These are phyloP conservation scores for Charina bottae DNA, from an alignment of 2,113 vertebrate species.

Conservation along the genomic window DNA sequence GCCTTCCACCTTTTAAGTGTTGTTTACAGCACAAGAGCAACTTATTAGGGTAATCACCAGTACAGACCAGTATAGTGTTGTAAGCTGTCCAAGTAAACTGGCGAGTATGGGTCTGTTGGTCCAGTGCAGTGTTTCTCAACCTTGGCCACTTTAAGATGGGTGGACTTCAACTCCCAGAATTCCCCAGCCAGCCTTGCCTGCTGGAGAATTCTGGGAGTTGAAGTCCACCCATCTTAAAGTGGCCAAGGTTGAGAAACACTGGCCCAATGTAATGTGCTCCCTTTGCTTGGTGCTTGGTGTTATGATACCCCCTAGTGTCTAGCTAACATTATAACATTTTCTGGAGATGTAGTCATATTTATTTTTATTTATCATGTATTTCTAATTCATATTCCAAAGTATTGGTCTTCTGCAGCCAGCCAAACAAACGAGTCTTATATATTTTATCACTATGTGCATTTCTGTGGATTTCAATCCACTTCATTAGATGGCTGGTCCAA, in stretches of 20 bases:
- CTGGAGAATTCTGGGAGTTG: too few species aligned
- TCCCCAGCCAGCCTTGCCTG: too few species aligned
- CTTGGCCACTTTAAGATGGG: too few species aligned
- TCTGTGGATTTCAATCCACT: neutral
- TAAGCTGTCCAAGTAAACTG: neutral
- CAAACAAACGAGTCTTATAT: neutral
- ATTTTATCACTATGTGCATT: neutral
- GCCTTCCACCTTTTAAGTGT: neutral
- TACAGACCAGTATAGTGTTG: neutral
- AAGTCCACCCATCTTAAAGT: too few species aligned
- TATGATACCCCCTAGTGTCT: slow-evolving; percentile 8
- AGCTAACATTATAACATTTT: neutral
- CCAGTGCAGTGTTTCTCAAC: neutral
- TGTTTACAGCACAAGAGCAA: neutral
- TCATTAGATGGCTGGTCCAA: neutral
- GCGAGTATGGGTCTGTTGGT: neutral
- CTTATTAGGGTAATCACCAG: neutral
- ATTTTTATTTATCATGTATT: neutral
- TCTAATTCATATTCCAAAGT: neutral
- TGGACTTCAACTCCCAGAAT: too few species aligned
- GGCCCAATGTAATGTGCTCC: neutral
- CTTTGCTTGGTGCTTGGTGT: neutral
- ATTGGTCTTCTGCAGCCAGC: neutral
- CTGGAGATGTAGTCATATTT: neutral
- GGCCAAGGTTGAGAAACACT: too few species aligned